phyloP scores from a whole-genome alignment of 2,888 invertebrate genomes.

The Pelosia muscerda region DNA sequence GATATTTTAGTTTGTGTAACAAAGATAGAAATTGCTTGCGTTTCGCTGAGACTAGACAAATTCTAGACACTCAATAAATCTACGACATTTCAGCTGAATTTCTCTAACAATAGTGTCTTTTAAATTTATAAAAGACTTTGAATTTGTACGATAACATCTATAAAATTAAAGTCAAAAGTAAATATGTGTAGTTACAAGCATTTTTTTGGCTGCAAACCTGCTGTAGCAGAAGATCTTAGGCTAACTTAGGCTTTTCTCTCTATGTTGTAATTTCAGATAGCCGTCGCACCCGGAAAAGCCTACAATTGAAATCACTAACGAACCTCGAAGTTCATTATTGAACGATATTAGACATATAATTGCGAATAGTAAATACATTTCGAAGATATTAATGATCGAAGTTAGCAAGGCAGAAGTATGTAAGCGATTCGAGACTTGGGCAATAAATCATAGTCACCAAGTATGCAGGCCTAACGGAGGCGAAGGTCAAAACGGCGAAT shows the following conservation, averaged over 20 bases:
- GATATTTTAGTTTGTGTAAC: neutral
- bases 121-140: neutral
- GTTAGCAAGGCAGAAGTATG: conserved; percentile 42
- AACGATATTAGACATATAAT: neutral
- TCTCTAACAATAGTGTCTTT: neutral
- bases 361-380: conserved; percentile 8
- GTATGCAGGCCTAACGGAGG: conserved; percentile 56
- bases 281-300: no score
- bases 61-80: neutral
- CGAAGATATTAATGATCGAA: conserved; percentile 31
- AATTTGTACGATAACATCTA: neutral
- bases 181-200: no score
- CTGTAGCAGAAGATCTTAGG: no score
- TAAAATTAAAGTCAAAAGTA: no score
- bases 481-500: conserved; percentile 53
- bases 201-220: no score
- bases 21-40: conserved; percentile 1
- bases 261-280: no score
- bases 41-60: neutral
- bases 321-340: neutral
- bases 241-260: no score
- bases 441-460: conserved; percentile 50
- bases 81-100: neutral
- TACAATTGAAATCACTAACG: no score
- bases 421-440: conserved; percentile 31